phyloP scores from a whole-genome alignment of 2,797 vertebrate genomes.

The Phaenicophaeus curvirostris region DNA sequence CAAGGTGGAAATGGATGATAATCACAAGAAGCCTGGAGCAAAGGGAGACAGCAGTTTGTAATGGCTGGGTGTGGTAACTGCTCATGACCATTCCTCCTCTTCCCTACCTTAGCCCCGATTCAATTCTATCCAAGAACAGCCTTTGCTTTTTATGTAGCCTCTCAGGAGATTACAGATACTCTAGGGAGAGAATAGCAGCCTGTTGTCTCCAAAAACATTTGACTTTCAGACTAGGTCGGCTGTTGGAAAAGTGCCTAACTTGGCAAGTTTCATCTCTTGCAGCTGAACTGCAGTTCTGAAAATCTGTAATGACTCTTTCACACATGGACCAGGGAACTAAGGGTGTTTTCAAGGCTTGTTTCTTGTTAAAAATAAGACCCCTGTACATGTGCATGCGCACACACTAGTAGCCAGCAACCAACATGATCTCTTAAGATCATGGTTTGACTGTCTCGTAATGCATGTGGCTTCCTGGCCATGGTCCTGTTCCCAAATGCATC shows the following conservation, averaged over 20 bases:
- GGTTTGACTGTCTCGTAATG: neutral
- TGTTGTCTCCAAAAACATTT: neutral
- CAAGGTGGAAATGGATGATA: neutral
- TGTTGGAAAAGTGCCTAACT: neutral
- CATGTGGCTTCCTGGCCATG: neutral
- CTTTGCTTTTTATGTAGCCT: neutral
- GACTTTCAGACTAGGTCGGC: neutral
- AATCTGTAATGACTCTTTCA: neutral
- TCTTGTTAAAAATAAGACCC: neutral
- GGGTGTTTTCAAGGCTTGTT: neutral
- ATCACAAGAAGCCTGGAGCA: neutral
- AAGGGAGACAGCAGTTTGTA: neutral
- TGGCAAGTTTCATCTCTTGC: neutral
- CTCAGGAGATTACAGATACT: slow-evolving; percentile 25
- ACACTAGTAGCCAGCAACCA: neutral
- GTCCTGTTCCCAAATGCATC: neutral
- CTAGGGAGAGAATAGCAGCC: neutral
- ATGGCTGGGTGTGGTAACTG: neutral
- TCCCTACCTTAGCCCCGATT: neutral
- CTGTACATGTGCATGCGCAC: neutral
- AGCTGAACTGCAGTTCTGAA: slow-evolving; percentile 25
- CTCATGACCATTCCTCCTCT: neutral
- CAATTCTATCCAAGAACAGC: neutral
- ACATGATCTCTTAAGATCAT: neutral
- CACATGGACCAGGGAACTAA: neutral